Percentiles rank a stretch among this genome's conserved stretches.
Evolutionary conservation across 2,797 vertebrate species (phyloP).

Genomic region (Mergus octosetaceus): DNA sequence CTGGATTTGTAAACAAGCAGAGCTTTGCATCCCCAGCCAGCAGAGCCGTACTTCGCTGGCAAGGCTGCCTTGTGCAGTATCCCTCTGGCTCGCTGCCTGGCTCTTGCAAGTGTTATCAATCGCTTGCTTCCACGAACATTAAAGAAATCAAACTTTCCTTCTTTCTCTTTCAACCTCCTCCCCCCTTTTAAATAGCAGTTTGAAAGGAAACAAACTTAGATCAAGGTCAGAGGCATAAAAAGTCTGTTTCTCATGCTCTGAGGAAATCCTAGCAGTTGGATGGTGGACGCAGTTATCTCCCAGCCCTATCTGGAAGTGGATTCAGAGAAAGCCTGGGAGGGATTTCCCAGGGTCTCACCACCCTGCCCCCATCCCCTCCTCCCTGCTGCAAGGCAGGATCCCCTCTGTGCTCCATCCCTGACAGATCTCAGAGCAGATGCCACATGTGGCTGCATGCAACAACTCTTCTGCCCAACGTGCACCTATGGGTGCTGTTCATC

Average conservation of each 20-base stretch:
- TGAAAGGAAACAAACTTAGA: constrained; percentile 69
- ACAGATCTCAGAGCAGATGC: background rate
- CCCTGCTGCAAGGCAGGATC: background rate
- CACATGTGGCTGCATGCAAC: rapidly evolving
- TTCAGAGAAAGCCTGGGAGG: background rate
- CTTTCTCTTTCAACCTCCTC: background rate
- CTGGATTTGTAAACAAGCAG: constrained; percentile 48
- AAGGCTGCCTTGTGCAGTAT: constrained; percentile 14
- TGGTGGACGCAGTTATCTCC: constrained; percentile 7
- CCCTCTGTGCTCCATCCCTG: background rate
- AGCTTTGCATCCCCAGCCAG: constrained; percentile 59
- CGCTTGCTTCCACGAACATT: constrained; percentile 49
- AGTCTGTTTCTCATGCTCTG: constrained; percentile 64
- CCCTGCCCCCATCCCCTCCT: background rate
- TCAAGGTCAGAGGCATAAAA: constrained; percentile 64
- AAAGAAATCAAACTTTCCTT: constrained; percentile 65
- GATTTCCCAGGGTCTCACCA: constrained; percentile 20
- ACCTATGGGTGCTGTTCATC: background rate
- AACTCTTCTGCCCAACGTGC: rapidly evolving
- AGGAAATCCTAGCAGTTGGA: constrained; percentile 54
- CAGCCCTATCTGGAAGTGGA: background rate
- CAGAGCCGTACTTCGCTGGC: constrained; percentile 37
- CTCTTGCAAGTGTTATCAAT: constrained; percentile 66
- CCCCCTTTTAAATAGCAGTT: constrained; percentile 42
- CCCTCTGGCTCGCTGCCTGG: constrained; percentile 61